These are phyloP conservation scores for Magallana gigas DNA, from an alignment of 1,140 invertebrate genomes.

Conservation along the genomic window DNA sequence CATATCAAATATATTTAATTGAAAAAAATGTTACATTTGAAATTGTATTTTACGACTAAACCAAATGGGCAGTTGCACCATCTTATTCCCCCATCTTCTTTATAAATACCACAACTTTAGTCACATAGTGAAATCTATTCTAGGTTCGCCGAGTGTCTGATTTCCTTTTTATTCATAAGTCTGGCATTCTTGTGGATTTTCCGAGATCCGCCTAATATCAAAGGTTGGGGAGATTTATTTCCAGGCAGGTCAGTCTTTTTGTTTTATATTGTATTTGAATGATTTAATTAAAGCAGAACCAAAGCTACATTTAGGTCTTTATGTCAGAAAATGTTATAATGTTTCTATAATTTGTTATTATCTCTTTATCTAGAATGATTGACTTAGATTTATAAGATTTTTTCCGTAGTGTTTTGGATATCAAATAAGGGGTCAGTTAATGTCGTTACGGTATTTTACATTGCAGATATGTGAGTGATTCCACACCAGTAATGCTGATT, in stretches of 20 bases:
- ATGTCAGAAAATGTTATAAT: too few relatives aligned
- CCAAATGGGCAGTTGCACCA: too few relatives aligned
- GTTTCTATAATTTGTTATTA: too few relatives aligned
- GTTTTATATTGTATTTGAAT: too few relatives aligned
- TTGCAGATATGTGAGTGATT: slow-evolving; percentile 50
- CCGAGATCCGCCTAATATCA: slow-evolving; percentile 89
- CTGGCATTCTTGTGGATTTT: slow-evolving; percentile 93
- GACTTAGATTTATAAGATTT: neutral
- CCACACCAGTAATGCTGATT: slow-evolving; percentile 64
- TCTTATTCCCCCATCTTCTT: too few relatives aligned
- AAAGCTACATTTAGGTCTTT: too few relatives aligned
- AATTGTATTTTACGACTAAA: too few relatives aligned
- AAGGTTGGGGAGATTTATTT: slow-evolving; percentile 84
- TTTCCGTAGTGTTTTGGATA: neutral
- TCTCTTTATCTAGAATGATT: neutral
- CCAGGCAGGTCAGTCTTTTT: neutral
- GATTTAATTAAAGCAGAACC: too few relatives aligned
- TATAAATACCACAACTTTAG: too few relatives aligned
- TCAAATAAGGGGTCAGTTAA: neutral
- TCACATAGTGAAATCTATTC: slow-evolving; percentile 33
- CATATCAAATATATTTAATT: too few relatives aligned
- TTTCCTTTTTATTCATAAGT: slow-evolving; percentile 87
- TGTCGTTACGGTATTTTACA: too few relatives aligned
- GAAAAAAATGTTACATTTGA: too few relatives aligned
- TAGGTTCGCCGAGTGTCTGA: slow-evolving; percentile 86